These are phyloP conservation scores for Toxotes jaculatrix DNA, from an alignment of 2,113 vertebrate species.

Conservation along the genomic window DNA sequence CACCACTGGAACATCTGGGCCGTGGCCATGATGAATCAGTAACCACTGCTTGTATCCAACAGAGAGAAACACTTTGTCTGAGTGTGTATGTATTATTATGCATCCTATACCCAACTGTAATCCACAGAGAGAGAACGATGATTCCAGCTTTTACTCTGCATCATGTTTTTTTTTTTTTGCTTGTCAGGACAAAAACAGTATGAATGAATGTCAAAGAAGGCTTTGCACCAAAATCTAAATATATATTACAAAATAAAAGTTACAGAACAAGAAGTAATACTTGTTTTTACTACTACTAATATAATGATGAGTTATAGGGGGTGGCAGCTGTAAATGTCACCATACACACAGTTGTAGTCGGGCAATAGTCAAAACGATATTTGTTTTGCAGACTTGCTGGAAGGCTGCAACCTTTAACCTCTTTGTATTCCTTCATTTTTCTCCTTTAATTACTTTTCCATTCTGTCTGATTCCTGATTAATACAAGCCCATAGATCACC, in stretches of 20 bases:
- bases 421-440: not conserved
- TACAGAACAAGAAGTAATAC: not conserved
- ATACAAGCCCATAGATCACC: not conserved
- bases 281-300: no score
- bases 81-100: constrained; percentile 25
- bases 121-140: not conserved
- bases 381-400: no score
- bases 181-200: not conserved
- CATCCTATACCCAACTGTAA: constrained; percentile 21
- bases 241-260: no score
- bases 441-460: not conserved
- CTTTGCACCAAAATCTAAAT: no score
- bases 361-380: no score
- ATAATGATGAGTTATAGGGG: no score
- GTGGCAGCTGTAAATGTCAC: no score
- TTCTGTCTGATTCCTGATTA: not conserved
- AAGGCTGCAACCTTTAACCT: not conserved
- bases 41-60: constrained; percentile 49
- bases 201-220: no score
- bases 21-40: constrained; percentile 71
- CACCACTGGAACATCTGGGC: constrained; percentile 75
- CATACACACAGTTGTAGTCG: no score
- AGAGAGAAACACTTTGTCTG: constrained; percentile 24
- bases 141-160: not conserved
- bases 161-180: not conserved